phyloP scores from a whole-genome alignment of 2,797 vertebrate species.

The Pangasius krempfi region DNA sequence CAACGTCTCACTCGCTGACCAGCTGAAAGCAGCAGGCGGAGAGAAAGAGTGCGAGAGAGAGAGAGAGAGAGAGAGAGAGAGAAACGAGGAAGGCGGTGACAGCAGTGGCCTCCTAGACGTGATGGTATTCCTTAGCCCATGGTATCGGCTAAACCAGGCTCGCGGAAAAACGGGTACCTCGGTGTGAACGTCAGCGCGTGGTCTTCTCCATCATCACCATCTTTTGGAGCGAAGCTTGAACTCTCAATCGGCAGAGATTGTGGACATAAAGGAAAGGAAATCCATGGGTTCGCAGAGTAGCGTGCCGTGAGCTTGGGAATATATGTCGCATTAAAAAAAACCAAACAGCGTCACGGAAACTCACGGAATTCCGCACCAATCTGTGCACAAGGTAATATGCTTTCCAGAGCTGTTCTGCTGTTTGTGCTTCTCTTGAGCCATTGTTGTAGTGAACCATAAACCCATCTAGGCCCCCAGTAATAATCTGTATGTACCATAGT shows the following conservation, averaged over 20 bases:
- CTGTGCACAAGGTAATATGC: slow-evolving; percentile 67
- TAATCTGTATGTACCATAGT: not conserved
- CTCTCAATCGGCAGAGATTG: slow-evolving; percentile 45
- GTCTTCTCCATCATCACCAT: not conserved
- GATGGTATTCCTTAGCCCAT: slow-evolving; percentile 61
- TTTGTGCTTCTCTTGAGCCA: slow-evolving; percentile 23
- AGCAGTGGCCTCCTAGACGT: slow-evolving; percentile 71
- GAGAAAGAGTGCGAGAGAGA: slow-evolving; percentile 52
- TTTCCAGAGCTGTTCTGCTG: not conserved
- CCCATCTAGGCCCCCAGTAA: slow-evolving; percentile 11
- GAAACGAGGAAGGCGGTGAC: slow-evolving; percentile 69
- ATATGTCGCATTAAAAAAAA: slow-evolving; percentile 58
- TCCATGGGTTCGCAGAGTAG: slow-evolving; percentile 64
- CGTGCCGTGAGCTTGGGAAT: slow-evolving; percentile 65
- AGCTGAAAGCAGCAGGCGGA: slow-evolving; percentile 62
- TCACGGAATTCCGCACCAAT: slow-evolving; percentile 36
- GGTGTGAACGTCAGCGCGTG: slow-evolving; percentile 27
- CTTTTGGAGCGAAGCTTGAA: not conserved
- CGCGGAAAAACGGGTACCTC: slow-evolving; percentile 59
- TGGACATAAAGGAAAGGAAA: slow-evolving; percentile 50
- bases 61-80: slow-evolving; percentile 61
- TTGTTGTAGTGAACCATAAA: slow-evolving; percentile 35
- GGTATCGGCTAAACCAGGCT: slow-evolving; percentile 48
- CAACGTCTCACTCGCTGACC: slow-evolving; percentile 60
- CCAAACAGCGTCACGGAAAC: slow-evolving; percentile 28